Percentiles rank a stretch among this genome's conserved stretches.
Evolutionary conservation across 2,113 vertebrate species (phyloP).

Genomic region (Siphamia tubifer): DNA sequence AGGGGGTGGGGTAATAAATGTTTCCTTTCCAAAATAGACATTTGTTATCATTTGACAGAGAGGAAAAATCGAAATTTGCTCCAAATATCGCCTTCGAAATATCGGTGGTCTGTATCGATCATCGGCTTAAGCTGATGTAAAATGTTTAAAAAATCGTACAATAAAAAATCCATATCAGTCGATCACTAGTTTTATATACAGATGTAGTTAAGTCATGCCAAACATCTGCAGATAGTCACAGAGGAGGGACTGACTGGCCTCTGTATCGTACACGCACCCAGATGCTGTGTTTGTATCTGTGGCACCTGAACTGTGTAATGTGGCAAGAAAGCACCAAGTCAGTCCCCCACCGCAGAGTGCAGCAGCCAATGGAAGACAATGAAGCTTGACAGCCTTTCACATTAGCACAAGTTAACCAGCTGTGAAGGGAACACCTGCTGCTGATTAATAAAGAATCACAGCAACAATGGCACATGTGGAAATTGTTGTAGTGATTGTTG

Average conservation of each 20-base stretch:
- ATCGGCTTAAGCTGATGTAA: too few species aligned
- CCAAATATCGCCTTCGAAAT: too few species aligned
- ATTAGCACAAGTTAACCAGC: slow-evolving; percentile 59
- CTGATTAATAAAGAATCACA: slow-evolving; percentile 61
- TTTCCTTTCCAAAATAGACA: too few species aligned
- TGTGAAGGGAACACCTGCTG: slow-evolving; percentile 70
- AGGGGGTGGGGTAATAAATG: too few species aligned
- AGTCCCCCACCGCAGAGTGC: slow-evolving; percentile 3
- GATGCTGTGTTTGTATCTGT: slow-evolving; percentile 14
- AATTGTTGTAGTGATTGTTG: slow-evolving; percentile 48
- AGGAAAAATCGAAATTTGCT: too few species aligned
- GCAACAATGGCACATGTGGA: slow-evolving; percentile 34
- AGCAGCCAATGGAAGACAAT: slow-evolving; percentile 33
- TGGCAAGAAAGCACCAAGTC: slow-evolving; percentile 4
- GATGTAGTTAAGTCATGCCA: too few species aligned
- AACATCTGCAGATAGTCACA: background rate
- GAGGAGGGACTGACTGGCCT: background rate
- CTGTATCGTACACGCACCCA: background rate
- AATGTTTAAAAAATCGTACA: too few species aligned
- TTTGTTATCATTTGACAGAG: too few species aligned
- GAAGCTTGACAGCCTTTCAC: slow-evolving; percentile 50
- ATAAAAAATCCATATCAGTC: too few species aligned
- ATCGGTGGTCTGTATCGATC: too few species aligned
- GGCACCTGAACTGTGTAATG: slow-evolving; percentile 41
- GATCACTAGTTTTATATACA: background rate